Evolutionary conservation across 2,797 vertebrate genomes (phyloP).

Genomic region (Mareca penelope): DNA sequence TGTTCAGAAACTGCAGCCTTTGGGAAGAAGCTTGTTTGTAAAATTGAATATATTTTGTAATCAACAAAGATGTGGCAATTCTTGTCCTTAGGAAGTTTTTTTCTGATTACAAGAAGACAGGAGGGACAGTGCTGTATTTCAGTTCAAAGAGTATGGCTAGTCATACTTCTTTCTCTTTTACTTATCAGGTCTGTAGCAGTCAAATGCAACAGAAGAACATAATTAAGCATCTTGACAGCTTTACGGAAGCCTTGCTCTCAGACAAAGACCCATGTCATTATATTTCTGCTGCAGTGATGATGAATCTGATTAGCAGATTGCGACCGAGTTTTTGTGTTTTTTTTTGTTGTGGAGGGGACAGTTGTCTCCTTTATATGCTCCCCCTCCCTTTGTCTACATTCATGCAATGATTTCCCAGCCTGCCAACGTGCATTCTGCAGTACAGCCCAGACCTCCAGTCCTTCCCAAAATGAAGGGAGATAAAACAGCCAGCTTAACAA

Average conservation of each 20-base stretch:
- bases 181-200: not conserved
- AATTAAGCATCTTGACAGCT: slow-evolving; percentile 47
- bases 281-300: not conserved
- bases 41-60: slow-evolving; percentile 43
- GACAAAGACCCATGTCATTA: not conserved
- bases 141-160: not conserved
- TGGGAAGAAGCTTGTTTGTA: slow-evolving; percentile 33
- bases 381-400: not conserved
- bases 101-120: not conserved
- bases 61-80: slow-evolving; percentile 20
- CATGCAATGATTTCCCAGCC: not conserved
- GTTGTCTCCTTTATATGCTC: not conserved
- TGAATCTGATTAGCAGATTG: slow-evolving; percentile 7
- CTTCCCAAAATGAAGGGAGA: not conserved
- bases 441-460: not conserved
- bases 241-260: slow-evolving; percentile 24
- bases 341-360: not conserved
- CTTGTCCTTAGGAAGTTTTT: not conserved
- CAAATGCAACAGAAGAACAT: not conserved
- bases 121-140: not conserved
- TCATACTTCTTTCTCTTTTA: not conserved
- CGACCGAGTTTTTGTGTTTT: not conserved
- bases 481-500: not conserved
- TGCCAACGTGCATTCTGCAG: not conserved
- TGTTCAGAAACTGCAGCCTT: slow-evolving; percentile 40